These are phyloP conservation scores for Aplidium turbinatum DNA, from an alignment of 23 tunicate genomes.

Conservation along the genomic window DNA sequence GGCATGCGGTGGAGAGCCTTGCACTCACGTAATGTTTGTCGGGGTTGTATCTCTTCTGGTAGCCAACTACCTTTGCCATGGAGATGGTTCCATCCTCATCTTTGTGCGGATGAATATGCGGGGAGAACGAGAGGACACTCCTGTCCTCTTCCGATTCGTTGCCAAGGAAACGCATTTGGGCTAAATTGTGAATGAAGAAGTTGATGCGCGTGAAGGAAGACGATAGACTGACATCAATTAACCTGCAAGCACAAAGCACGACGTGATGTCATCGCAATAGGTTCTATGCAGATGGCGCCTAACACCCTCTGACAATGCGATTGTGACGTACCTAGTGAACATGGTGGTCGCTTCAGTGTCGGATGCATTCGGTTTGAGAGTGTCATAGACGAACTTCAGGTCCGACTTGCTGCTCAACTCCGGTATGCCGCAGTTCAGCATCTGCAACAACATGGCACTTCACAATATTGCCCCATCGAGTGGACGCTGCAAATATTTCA, in stretches of 20 bases:
- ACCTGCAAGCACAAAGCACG: slow-evolving; percentile 36
- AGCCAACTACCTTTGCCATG: slow-evolving; percentile 63
- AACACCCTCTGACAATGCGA: too few relatives aligned
- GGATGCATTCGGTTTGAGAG: slow-evolving; percentile 76
- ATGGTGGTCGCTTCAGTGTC: slow-evolving; percentile 91
- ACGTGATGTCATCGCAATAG: too few relatives aligned
- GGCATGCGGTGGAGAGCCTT: too few relatives aligned
- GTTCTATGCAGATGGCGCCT: background rate
- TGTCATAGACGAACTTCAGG: slow-evolving; percentile 84
- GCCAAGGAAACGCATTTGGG: slow-evolving; percentile 83
- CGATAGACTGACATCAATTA: slow-evolving; percentile 78
- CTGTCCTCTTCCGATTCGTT: slow-evolving; percentile 64
- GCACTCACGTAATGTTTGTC: slow-evolving; percentile 84
- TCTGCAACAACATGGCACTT: slow-evolving; percentile 43
- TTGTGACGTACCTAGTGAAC: slow-evolving; percentile 69
- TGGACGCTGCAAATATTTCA: background rate
- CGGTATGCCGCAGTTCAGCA: slow-evolving; percentile 89
- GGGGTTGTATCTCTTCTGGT: slow-evolving; percentile 80
- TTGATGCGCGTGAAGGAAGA: slow-evolving; percentile 91
- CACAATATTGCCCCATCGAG: background rate
- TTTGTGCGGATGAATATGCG: slow-evolving; percentile 50
- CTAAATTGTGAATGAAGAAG: slow-evolving; percentile 98
- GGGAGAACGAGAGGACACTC: slow-evolving; percentile 73
- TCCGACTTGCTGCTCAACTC: slow-evolving; percentile 71
- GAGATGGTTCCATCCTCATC: slow-evolving; percentile 69